Conservation (phyloP, 2,797 vertebrate species). For the Oceanodroma leucorhoa region DNA sequence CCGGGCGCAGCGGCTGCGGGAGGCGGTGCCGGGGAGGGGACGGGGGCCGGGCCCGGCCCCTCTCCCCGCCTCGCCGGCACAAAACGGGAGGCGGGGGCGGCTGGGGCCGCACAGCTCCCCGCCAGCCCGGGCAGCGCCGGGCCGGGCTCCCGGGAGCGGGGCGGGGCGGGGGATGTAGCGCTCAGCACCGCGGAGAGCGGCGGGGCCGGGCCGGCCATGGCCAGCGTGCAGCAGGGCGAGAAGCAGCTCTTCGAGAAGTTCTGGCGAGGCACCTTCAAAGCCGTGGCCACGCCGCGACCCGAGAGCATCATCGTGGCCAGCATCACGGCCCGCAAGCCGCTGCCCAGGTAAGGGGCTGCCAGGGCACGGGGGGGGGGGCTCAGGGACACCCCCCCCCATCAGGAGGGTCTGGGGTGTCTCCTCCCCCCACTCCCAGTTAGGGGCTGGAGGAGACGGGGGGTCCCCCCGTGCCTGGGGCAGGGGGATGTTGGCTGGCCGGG, state of each 20-base stretch:
- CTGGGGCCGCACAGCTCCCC: neutral
- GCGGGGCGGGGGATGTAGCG: neutral
- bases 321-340: slow-evolving; percentile 87
- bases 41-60: neutral
- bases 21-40: slow-evolving; percentile 25
- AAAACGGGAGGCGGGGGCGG: slow-evolving; percentile 4
- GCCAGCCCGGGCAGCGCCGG: neutral
- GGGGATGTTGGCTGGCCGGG: neutral
- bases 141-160: neutral
- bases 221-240: slow-evolving; percentile 83
- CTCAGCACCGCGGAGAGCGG: slow-evolving; percentile 77
- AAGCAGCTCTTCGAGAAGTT: slow-evolving; percentile 99
- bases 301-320: slow-evolving; percentile 94
- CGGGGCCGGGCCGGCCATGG: slow-evolving; percentile 48
- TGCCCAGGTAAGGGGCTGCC: slow-evolving; percentile 80
- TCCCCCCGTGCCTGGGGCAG: neutral
- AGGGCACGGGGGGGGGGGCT: accelerated
- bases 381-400: neutral
- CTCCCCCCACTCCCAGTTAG: accelerated
- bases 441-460: neutral
- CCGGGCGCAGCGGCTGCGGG: neutral
- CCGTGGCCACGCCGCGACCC: slow-evolving; percentile 91
- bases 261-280: slow-evolving; percentile 96
- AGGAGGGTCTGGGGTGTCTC: neutral
- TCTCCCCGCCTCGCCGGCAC: slow-evolving; percentile 18